Base-by-base conservation (phyloP, 2,888 invertebrate species). In the Tetramorium bicarinatum region DNA sequence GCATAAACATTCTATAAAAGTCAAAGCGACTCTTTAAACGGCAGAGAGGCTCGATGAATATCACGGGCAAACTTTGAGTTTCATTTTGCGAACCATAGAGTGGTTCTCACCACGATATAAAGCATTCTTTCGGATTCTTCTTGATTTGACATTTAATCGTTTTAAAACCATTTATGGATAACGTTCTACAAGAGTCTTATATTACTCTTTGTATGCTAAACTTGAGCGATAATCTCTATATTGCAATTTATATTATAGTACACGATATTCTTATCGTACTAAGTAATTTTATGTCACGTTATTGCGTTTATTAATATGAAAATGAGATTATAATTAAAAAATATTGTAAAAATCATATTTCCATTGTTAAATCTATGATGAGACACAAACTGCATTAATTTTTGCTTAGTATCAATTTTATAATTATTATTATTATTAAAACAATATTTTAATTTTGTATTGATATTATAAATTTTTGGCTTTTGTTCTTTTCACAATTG, bases 1-100 rank as follows among this genome's bases (percentile, higher is more conserved):
- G 74, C 87, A 69, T 82, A 84, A 67, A 81, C 71, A 83, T 82
- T 72, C 66, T 66, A 79, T 67, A 74, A 83, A 90, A 88, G 81
- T 86, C 87, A 82, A 85, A 82, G 83, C 49, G 80, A 79, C 81
- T 82, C 84, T 79, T 84, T 83, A 67, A 85, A 62, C 71, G 66
- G 21, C 44, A 41, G 74, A 59, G 79, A 72, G 47, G 54, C 82
- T 13, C 47, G 71, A 75, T 62, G 67, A 84, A 84, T 86, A 82
- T 69, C 84, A 54, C 49, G 44, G 49, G 85, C 52, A 56, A 62
- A 71, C 56, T 62, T 52, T 62, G 29, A 59, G 74, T 82, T 76
- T 81, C 62, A 75, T 77, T 86, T 88, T 72, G 79, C 47, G 47
- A 47, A 47, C 38, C 18, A 49, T 71, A 71, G 34, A 79, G 69